Evolutionary conservation across 2,797 vertebrate genomes (phyloP).

Genomic region (Pteropus rufus): DNA sequence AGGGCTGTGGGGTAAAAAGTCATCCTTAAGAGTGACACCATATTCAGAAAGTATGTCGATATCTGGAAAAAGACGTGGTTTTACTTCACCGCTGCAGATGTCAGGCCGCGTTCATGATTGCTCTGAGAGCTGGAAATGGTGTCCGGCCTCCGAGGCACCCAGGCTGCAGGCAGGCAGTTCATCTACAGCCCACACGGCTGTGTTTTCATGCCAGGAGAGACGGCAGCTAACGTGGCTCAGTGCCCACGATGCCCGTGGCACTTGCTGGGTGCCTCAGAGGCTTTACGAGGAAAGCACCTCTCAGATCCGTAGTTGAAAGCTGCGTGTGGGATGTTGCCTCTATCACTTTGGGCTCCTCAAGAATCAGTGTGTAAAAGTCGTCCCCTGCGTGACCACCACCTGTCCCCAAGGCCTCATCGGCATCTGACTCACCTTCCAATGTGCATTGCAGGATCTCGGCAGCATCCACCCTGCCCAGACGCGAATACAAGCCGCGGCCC

Average conservation of each 20-base stretch:
- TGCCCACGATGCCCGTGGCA: fast-evolving
- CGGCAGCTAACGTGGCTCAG: not conserved
- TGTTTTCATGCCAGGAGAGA: too few species aligned
- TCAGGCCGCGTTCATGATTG: not conserved
- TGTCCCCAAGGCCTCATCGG: not conserved
- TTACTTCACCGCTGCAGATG: not conserved
- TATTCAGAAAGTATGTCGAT: not conserved
- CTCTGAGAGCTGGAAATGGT: not conserved
- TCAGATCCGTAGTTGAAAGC: not conserved
- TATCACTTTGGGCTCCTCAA: not conserved
- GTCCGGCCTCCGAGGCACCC: not conserved
- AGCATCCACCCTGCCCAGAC: conserved; percentile 86
- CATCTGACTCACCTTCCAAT: not conserved
- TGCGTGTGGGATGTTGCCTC: fast-evolving
- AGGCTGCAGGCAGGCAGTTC: not conserved
- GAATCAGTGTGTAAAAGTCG: not conserved
- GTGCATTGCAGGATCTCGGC: conserved; percentile 86
- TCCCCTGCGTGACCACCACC: not conserved
- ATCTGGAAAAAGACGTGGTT: not conserved
- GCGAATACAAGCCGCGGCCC: conserved; percentile 89
- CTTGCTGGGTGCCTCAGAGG: not conserved
- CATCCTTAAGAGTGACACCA: not conserved
- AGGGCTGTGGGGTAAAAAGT: not conserved
- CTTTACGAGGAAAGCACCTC: not conserved
- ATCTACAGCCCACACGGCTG: fast-evolving